Evolutionary conservation across 35 echinoderm and acorn worm species (phyloP), one percentile per base, ranked within the genome.

Genomic region (Apostichopus japonicus): DNA sequence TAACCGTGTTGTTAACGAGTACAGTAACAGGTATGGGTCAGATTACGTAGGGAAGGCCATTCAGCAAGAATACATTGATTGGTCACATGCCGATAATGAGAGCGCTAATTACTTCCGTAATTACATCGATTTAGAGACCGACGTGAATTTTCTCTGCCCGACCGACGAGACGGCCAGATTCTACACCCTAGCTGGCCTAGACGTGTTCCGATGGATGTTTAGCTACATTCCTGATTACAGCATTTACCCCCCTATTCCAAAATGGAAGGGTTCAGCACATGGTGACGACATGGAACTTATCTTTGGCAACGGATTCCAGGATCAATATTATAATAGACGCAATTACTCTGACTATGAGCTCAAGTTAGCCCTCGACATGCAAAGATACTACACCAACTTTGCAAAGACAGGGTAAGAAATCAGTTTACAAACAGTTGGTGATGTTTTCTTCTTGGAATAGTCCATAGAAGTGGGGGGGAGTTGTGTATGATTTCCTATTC

Each of bases 301-400:
- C 25, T 91, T 91, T 53, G 90, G 90, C 13, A 91, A 79, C 24
- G 90, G 52, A 22, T 91, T 91, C 76, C 71, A 91, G 53, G 90
- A 91, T 53, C 90, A 79, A 53, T 91, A 91, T n/a, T 91, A 91
- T 53, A 57, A 51, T 15, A 77, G 76, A 54, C 75, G 90, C 17
- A 78, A 77, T 59, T 91, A 91, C 51, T 79, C 93, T 2, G 93
- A 93, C 11, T 91, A 94, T 65, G 96, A 98, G 79, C 77, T 90
- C 8, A 44, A 65, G 17, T 73, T 98, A 71, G 83, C 94, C 3
- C n/a, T 96, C 1, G 70, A 92, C 25, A 90, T 92, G 57, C 92
- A 96, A 77, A 62, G 91, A 84, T 95, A 94, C 76, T 98, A 94
- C 92, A 92, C 90, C 5, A 98, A 98, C 52, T 98, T 98, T 86